Conservation (phyloP, 2,888 invertebrate species). For the Criorhina ranunculi region DNA sequence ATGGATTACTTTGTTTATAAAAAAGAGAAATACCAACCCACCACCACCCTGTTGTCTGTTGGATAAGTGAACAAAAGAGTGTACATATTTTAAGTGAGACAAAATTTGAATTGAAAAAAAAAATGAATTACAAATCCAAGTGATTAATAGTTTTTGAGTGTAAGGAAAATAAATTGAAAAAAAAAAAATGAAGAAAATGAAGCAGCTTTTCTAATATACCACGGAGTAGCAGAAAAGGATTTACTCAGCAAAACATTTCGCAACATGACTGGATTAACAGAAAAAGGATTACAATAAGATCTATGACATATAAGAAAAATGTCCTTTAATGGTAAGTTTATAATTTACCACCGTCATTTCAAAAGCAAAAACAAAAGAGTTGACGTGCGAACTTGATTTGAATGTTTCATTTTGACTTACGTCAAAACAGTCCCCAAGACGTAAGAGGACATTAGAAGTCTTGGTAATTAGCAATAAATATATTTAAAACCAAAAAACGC, state of each 20-base stretch:
- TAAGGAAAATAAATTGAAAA: background rate
- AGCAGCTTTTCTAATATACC: constrained; percentile 16
- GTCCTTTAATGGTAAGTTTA: constrained; percentile 61
- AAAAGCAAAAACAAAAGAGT: constrained; percentile 56
- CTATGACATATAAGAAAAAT: constrained; percentile 9
- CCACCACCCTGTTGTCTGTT: constrained; percentile 25
- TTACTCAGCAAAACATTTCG: constrained; percentile 14
- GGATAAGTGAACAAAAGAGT: constrained; percentile 48
- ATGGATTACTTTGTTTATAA: constrained; percentile 20
- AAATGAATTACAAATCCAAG: constrained; percentile 47
- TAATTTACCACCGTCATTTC: background rate
- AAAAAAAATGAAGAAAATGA: constrained; percentile 38
- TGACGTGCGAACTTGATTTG: constrained; percentile 50
- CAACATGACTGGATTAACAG: constrained; percentile 67
- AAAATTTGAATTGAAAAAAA: constrained; percentile 32
- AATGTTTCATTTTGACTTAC: background rate
- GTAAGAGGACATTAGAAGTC: background rate
- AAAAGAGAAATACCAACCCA: constrained; percentile 34
- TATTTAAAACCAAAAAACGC: background rate
- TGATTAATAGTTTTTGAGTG: constrained; percentile 22
- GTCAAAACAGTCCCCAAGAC: no score
- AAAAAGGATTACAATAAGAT: constrained; percentile 67
- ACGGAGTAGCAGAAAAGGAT: constrained; percentile 52
- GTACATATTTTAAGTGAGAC: constrained; percentile 53
- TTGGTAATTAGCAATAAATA: background rate